These are phyloP conservation scores for Morone saxatilis DNA, from an alignment of 2,113 vertebrate genomes.

Conservation along the genomic window DNA sequence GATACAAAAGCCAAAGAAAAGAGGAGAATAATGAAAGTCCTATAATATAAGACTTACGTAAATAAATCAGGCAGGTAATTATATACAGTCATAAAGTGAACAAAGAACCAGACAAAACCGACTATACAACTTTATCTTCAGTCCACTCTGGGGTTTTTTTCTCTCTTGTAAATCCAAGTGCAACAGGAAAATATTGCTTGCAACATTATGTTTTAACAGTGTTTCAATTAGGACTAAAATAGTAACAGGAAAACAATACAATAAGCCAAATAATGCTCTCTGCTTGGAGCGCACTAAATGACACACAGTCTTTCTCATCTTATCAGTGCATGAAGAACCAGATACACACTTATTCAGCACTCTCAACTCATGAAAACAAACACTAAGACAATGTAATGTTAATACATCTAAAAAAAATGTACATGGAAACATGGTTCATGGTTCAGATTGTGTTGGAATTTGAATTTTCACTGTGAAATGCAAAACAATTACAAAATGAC, in stretches of 20 bases:
- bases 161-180: not conserved
- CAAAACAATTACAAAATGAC: not conserved
- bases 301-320: not conserved
- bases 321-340: not conserved
- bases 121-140: not conserved
- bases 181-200: not conserved
- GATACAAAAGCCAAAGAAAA: slow-evolving; percentile 17
- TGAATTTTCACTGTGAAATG: not conserved
- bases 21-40: not conserved
- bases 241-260: not conserved
- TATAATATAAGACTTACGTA: not conserved
- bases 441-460: not conserved
- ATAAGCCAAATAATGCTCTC: not conserved
- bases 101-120: not conserved
- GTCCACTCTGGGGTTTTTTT: not conserved
- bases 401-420: not conserved
- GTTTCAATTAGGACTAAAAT: not conserved
- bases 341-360: not conserved
- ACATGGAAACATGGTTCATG: no score
- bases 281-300: not conserved
- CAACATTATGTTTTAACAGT: not conserved
- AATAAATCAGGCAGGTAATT: not conserved
- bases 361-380: not conserved
- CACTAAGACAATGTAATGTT: not conserved
- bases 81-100: not conserved